Conservation (phyloP, 2,797 vertebrate species). For the Odontamblyopus lacepedii region DNA sequence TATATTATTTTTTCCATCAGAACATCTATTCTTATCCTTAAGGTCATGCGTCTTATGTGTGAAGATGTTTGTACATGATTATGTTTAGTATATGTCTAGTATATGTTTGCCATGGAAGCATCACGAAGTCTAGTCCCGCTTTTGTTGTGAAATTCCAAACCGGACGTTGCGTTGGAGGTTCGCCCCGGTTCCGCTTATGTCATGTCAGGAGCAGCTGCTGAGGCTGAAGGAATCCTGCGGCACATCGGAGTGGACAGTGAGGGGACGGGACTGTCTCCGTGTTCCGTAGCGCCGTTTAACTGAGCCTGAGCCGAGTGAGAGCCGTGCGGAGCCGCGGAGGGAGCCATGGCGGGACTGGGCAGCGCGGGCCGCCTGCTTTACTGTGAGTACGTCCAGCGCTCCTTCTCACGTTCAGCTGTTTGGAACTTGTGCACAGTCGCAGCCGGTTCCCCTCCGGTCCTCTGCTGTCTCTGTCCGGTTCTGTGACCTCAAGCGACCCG, state of each 20-base stretch:
- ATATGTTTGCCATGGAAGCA: no score
- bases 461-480: no score
- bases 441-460: no score
- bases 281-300: not conserved
- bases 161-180: slow-evolving; percentile 15
- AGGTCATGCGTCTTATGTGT: no score
- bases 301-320: not conserved
- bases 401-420: not conserved
- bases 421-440: not conserved
- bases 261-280: not conserved
- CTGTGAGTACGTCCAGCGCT: slow-evolving; percentile 62
- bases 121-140: not conserved
- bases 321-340: not conserved
- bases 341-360: slow-evolving; percentile 67
- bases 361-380: slow-evolving; percentile 63
- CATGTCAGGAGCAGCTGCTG: slow-evolving; percentile 21
- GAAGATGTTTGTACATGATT: no score
- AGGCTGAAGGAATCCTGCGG: slow-evolving; percentile 50
- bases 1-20: no score
- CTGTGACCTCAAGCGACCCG: not conserved
- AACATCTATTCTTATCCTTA: no score
- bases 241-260: not conserved
- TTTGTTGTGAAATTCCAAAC: slow-evolving; percentile 22
- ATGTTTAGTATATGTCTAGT: no score
- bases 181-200: not conserved